A percentile compares a stretch with the other conserved stretches of the same genome.
Conservation (phyloP, 1,140 invertebrate genomes). For the Pteromalus puparum region DNA sequence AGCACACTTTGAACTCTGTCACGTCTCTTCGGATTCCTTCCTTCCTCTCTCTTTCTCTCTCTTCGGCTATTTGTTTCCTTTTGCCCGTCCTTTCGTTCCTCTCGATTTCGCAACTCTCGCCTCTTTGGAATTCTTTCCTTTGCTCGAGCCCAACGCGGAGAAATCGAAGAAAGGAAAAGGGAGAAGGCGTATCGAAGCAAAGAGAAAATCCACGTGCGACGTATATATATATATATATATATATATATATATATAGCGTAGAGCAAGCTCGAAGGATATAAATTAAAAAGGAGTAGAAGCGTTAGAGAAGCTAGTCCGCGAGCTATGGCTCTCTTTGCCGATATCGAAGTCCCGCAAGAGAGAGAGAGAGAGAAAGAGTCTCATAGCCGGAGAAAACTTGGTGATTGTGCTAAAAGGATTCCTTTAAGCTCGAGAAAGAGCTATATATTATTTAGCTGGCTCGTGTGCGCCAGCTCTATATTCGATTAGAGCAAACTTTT, state of each 20-base stretch:
- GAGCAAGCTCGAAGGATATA: slow-evolving; percentile 17
- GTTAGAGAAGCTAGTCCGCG: neutral
- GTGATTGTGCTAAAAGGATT: slow-evolving; percentile 62
- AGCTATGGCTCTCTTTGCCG: neutral
- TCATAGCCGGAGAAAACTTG: slow-evolving; percentile 49
- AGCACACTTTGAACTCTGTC: slow-evolving; percentile 41
- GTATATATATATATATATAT: neutral
- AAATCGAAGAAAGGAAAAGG: slow-evolving; percentile 29
- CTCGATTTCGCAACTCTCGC: slow-evolving; percentile 39
- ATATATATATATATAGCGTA: neutral
- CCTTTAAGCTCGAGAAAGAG: slow-evolving; percentile 50
- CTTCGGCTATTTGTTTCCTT: neutral
- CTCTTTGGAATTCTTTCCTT: slow-evolving; percentile 42
- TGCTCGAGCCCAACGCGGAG: neutral
- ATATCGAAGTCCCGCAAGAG: neutral
- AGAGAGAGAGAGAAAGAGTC: neutral
- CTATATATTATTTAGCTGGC: slow-evolving; percentile 4
- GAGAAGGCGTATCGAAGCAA: neutral
- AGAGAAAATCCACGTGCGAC: slow-evolving; percentile 14
- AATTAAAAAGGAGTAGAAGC: slow-evolving; percentile 27
- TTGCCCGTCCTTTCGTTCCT: slow-evolving; percentile 8
- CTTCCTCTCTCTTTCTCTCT: slow-evolving; percentile 1
- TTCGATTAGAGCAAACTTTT: neutral
- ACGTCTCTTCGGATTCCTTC: slow-evolving; percentile 33
- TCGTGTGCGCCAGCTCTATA: slow-evolving; percentile 37